These are phyloP conservation scores for Operophtera brumata DNA, from an alignment of 2,888 invertebrate genomes.

Conservation along the genomic window DNA sequence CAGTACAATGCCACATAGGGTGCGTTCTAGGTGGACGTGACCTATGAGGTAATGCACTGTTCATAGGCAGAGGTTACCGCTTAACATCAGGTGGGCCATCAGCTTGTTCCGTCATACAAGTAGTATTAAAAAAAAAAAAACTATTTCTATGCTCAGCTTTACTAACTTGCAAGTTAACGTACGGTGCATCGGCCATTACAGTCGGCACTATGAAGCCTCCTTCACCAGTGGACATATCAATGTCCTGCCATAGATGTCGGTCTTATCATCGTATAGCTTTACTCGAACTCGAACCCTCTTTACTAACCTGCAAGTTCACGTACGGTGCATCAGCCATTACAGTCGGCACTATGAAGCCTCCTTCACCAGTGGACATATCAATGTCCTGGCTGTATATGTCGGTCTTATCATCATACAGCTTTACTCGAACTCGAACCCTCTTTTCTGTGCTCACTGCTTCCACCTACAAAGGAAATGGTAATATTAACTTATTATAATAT, in stretches of 20 bases:
- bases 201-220: slow-evolving; percentile 86
- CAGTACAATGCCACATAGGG: too few relatives aligned
- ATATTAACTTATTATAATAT: too few relatives aligned
- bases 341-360: slow-evolving; percentile 85
- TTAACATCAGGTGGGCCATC: too few relatives aligned
- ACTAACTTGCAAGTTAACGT: slow-evolving; percentile 83
- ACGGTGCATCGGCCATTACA: slow-evolving; percentile 84
- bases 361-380: slow-evolving; percentile 84
- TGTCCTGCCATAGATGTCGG: slow-evolving; percentile 80
- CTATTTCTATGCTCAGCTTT: too few relatives aligned
- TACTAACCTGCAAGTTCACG: slow-evolving; percentile 82
- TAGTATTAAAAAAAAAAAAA: too few relatives aligned
- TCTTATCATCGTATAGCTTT: slow-evolving; percentile 84
- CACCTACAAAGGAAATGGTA: slow-evolving; percentile 65
- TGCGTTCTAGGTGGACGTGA: too few relatives aligned
- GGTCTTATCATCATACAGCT: slow-evolving; percentile 84
- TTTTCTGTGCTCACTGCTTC: slow-evolving; percentile 86
- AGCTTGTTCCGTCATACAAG: too few relatives aligned
- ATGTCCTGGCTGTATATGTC: slow-evolving; percentile 86
- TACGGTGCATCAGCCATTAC: slow-evolving; percentile 84
- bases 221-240: slow-evolving; percentile 46
- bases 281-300: slow-evolving; percentile 82
- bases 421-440: slow-evolving; percentile 83
- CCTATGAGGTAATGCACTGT: too few relatives aligned
- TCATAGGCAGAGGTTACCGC: too few relatives aligned